These are phyloP conservation scores for Eptatretus atami DNA, from an alignment of 2,797 vertebrate species.

Conservation along the genomic window DNA sequence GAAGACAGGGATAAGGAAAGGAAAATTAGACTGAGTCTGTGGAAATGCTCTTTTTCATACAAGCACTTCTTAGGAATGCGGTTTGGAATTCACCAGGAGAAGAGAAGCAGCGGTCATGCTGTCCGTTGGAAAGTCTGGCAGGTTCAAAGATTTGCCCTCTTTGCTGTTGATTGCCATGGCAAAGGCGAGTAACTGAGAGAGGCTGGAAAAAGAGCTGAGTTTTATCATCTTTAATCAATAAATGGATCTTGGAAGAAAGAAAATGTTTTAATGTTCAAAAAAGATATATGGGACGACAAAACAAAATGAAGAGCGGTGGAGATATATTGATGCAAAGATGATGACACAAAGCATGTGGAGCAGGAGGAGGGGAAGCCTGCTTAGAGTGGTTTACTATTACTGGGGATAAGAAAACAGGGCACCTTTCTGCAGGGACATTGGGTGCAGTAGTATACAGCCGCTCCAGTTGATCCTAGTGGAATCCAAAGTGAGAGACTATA, in stretches of 20 bases:
- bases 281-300: background rate
- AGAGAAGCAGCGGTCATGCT: slow-evolving; percentile 18
- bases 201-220: slow-evolving; percentile 15
- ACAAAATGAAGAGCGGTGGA: background rate
- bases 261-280: background rate
- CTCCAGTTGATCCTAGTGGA: slow-evolving; percentile 50
- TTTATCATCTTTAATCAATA: background rate
- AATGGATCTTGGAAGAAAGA: too few species aligned
- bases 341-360: background rate
- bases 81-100: background rate
- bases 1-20: background rate
- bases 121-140: slow-evolving; percentile 83
- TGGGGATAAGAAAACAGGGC: slow-evolving; percentile 9
- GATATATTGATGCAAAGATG: background rate
- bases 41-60: background rate
- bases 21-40: background rate
- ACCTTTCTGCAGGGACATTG: slow-evolving; percentile 51
- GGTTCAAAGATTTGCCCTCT: slow-evolving; percentile 51
- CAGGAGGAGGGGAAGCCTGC: background rate
- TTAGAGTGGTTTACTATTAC: background rate
- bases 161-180: slow-evolving; percentile 69
- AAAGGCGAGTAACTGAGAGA: slow-evolving; percentile 64
- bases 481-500: background rate
- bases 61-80: background rate
- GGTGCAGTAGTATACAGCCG: slow-evolving; percentile 36